phyloP scores from a whole-genome alignment of 2,797 vertebrate species.

The Gouania willdenowi region DNA sequence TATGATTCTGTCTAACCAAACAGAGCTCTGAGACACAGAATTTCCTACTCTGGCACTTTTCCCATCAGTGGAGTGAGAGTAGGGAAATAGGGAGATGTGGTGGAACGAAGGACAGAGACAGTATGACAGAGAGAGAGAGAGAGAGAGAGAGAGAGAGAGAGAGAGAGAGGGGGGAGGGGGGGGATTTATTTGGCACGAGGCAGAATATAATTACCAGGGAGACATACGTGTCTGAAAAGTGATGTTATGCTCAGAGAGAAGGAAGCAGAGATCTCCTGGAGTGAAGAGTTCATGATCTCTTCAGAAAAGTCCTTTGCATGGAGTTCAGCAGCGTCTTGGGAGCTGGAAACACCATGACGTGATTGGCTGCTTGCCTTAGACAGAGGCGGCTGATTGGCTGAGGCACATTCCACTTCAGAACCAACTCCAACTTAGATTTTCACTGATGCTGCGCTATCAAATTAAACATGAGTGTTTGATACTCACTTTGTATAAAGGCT shows the following conservation, averaged over 20 bases:
- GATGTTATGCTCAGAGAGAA: constrained; percentile 37
- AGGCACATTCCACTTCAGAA: constrained; percentile 61
- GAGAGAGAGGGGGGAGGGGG: constrained; percentile 40
- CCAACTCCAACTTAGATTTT: constrained; percentile 44
- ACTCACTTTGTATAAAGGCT: background rate
- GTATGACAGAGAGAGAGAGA: constrained; percentile 14
- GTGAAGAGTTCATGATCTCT: constrained; percentile 70
- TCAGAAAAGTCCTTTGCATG: constrained; percentile 53
- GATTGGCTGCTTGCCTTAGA: constrained; percentile 68
- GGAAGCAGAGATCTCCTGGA: constrained; percentile 58
- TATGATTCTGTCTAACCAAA: constrained; percentile 76
- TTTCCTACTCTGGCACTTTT: constrained; percentile 57
- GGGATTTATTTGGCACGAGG: constrained; percentile 63
- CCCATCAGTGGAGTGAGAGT: constrained; percentile 48
- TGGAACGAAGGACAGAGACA: background rate
- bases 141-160: constrained; percentile 11
- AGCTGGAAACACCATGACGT: constrained; percentile 62
- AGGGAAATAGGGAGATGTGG: background rate
- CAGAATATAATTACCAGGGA: constrained; percentile 60
- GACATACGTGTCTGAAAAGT: constrained; percentile 43
- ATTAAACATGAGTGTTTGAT: constrained; percentile 35
- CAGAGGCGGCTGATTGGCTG: constrained; percentile 66
- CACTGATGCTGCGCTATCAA: constrained; percentile 43
- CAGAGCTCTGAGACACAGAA: constrained; percentile 63
- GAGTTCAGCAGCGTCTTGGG: constrained; percentile 61